Conservation (phyloP, 2,797 vertebrate genomes). For the Podarcis lilfordi region DNA sequence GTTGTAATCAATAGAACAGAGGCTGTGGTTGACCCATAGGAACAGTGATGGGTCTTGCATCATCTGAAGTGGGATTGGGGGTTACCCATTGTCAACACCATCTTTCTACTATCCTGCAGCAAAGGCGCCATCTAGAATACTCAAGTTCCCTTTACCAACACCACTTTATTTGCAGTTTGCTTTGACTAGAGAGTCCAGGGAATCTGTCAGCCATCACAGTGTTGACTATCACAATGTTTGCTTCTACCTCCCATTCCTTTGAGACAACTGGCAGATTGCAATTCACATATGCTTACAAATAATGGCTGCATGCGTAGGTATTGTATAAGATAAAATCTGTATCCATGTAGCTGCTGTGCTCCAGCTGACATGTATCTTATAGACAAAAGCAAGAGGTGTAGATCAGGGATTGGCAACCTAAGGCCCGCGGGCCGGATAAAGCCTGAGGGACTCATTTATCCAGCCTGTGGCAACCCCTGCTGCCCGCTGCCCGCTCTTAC, state of each 20-base stretch:
- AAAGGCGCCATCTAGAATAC: neutral
- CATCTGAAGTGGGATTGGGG: neutral
- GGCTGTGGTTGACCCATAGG: neutral
- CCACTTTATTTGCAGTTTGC: no score
- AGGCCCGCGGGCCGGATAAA: no score
- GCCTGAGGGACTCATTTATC: no score
- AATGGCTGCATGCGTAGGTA: neutral
- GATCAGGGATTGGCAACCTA: neutral
- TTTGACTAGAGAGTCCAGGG: no score
- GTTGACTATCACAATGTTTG: no score
- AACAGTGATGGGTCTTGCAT: neutral
- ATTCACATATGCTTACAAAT: neutral
- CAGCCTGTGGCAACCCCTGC: no score
- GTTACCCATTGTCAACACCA: neutral
- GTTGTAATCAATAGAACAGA: neutral
- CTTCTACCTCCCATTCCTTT: neutral
- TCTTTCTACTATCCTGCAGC: neutral
- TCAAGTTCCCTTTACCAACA: no score
- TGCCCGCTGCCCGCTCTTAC: no score
- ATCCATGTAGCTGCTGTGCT: neutral
- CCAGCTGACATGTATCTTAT: neutral
- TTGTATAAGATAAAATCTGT: slow-evolving; percentile 28
- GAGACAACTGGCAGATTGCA: accelerated
- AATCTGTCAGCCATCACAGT: no score
- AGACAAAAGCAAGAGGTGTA: accelerated